A percentile compares a stretch with the other conserved stretches of the same genome.
Evolutionary conservation across 2,113 vertebrate genomes (phyloP).

Genomic region (Plestiodon gilberti): DNA sequence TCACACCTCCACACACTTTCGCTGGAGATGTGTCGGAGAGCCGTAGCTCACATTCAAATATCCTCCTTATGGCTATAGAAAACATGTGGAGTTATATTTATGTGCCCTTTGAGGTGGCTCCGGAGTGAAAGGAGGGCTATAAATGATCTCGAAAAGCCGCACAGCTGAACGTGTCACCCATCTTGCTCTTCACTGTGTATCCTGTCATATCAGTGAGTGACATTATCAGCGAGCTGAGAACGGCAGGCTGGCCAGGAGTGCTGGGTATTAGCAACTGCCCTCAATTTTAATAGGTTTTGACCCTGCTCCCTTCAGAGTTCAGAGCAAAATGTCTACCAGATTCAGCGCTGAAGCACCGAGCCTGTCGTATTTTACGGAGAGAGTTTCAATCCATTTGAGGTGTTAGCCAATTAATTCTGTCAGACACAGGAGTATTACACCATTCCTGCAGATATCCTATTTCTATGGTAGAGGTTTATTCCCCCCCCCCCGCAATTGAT

Average conservation of each 20-base stretch:
- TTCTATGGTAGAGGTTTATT: not conserved
- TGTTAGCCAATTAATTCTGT: not conserved
- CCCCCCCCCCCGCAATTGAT: too few relatives aligned
- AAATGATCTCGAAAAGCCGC: conserved; percentile 60
- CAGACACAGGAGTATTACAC: not conserved
- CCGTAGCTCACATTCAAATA: conserved; percentile 7
- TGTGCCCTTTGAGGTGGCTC: conserved; percentile 33
- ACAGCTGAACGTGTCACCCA: conserved; percentile 44
- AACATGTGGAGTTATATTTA: conserved; percentile 54
- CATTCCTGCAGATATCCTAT: not conserved
- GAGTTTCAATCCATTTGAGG: conserved; percentile 26
- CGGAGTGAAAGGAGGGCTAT: conserved; percentile 44
- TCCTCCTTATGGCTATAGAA: conserved; percentile 43
- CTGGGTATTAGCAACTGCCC: conserved; percentile 67
- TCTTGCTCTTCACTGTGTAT: conserved; percentile 52
- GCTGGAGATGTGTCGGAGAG: conserved; percentile 5
- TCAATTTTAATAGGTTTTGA: conserved; percentile 64
- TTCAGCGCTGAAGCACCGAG: not conserved
- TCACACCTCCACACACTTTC: not conserved
- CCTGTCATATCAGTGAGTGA: conserved; percentile 58
- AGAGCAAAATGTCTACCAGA: conserved; percentile 45
- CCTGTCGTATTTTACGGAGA: conserved; percentile 29
- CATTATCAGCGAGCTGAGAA: conserved; percentile 64
- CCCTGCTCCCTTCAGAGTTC: conserved; percentile 44
- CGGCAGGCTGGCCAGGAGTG: conserved; percentile 53